These are phyloP conservation scores for Hydrochoerus hydrochaeris DNA, from an alignment of 2,113 vertebrate species.

Conservation along the genomic window DNA sequence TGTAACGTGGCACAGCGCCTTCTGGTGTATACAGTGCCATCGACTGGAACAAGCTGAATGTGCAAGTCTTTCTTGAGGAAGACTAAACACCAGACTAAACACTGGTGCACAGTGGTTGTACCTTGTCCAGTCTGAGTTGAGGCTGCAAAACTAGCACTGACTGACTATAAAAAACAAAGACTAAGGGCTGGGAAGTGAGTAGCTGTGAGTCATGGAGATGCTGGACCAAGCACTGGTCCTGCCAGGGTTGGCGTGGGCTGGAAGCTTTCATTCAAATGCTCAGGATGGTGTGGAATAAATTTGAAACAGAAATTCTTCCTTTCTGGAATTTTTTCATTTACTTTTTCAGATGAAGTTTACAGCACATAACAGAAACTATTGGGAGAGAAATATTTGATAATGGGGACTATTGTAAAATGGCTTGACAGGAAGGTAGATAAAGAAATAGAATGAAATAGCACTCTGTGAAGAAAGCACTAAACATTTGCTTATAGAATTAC, in stretches of 20 bases:
- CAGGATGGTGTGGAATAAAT: not conserved
- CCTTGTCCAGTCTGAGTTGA: not conserved
- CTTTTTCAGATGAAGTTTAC: not conserved
- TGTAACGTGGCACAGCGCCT: not conserved
- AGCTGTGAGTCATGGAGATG: not conserved
- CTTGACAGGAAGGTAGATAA: too few species aligned
- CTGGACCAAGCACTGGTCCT: not conserved
- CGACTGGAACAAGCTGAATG: not conserved
- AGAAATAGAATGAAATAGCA: not conserved
- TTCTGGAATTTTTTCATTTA: not conserved
- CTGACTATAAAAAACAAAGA: not conserved
- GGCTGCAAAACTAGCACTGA: not conserved
- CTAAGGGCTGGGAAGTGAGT: not conserved
- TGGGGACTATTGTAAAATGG: too few species aligned
- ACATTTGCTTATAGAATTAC: not conserved
- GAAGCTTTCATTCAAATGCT: not conserved
- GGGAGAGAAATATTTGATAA: not conserved
- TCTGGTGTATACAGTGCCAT: not conserved
- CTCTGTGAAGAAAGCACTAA: not conserved
- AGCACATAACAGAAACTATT: not conserved
- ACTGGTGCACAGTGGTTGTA: not conserved
- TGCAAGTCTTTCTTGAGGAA: not conserved
- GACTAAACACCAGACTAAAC: not conserved
- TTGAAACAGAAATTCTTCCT: not conserved
- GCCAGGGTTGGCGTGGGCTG: too few species aligned